Evolutionary conservation across 2,113 vertebrate genomes (phyloP).

Genomic region (Gnathonemus echidnorhynchus): DNA sequence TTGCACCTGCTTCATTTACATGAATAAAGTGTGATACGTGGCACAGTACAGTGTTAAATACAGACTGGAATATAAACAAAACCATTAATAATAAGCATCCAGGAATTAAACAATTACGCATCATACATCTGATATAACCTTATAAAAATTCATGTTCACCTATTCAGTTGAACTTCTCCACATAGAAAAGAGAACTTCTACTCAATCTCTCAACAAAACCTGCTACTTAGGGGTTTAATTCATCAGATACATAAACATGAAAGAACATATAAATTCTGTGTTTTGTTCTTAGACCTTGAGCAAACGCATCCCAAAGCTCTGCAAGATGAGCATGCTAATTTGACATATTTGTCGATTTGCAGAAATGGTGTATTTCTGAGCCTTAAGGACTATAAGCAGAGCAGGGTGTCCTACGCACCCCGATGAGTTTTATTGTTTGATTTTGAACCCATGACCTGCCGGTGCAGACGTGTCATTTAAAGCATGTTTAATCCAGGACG

Average conservation of each 20-base stretch:
- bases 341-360: background rate
- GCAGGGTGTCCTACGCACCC: slow-evolving; percentile 37
- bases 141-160: background rate
- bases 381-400: background rate
- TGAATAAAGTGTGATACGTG: background rate
- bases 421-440: slow-evolving; percentile 41
- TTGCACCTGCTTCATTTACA: background rate
- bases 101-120: background rate
- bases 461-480: slow-evolving; percentile 39
- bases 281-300: background rate
- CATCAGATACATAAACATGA: background rate
- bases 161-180: background rate
- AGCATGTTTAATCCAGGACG: slow-evolving; percentile 53
- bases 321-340: background rate
- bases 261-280: background rate
- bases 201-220: background rate
- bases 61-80: background rate
- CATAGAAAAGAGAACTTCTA: background rate
- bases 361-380: background rate
- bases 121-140: background rate
- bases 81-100: background rate
- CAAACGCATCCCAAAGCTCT: background rate
- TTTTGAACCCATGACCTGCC: slow-evolving; percentile 47
- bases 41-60: background rate
- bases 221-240: background rate